Conservation (phyloP, 1,140 invertebrate genomes). For the Trypoxylus dichotomus region DNA sequence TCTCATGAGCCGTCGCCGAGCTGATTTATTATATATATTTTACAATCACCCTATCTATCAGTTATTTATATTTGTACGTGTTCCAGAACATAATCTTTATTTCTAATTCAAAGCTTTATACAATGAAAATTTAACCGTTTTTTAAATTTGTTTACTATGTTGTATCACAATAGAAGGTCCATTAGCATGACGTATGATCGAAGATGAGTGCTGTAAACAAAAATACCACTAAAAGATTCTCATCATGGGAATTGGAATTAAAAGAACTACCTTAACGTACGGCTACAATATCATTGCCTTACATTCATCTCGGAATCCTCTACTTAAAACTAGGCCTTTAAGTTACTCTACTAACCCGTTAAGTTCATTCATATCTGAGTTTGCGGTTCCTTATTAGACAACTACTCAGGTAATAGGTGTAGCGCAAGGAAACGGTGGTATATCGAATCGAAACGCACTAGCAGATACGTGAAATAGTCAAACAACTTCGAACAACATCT, state of each 20-base stretch:
- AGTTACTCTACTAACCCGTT: too few species aligned
- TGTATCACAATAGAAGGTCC: constrained; percentile 46
- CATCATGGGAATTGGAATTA: neutral
- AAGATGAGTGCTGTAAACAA: constrained; percentile 42
- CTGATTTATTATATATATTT: constrained; percentile 96
- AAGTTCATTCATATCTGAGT: too few species aligned
- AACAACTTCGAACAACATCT: too few species aligned
- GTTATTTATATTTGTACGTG: constrained; percentile 27
- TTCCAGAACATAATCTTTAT: constrained; percentile 10
- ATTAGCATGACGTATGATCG: constrained; percentile 47
- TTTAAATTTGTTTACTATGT: constrained; percentile 39
- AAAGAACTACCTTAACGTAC: neutral
- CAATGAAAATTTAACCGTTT: constrained; percentile 43
- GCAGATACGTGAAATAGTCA: too few species aligned
- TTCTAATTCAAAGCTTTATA: constrained; percentile 13
- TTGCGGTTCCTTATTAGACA: too few species aligned
- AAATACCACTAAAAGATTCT: constrained; percentile 43
- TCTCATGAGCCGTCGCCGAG: constrained; percentile 94
- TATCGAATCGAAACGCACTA: too few species aligned
- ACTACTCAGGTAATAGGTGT: too few species aligned
- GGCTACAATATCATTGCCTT: too few species aligned
- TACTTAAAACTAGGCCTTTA: too few species aligned
- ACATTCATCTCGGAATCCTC: too few species aligned
- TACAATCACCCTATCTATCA: constrained; percentile 36
- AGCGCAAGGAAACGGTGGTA: too few species aligned